phyloP scores from a whole-genome alignment of 2,113 vertebrate genomes.

The Thamnophis sirtalis region DNA sequence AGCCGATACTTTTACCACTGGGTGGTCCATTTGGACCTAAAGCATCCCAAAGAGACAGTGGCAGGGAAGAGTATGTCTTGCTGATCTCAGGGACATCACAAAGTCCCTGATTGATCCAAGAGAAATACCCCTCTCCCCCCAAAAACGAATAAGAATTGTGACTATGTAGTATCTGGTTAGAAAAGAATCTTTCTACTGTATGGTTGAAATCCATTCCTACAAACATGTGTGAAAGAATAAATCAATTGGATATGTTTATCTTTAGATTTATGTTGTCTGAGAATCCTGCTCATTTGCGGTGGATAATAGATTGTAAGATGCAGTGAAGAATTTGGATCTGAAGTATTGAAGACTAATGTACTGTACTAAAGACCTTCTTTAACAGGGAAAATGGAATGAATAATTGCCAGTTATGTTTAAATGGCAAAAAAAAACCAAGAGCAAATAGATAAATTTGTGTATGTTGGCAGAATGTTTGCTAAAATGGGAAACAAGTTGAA shows the following conservation, averaged over 20 bases:
- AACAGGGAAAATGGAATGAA: not conserved
- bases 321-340: not conserved
- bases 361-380: not conserved
- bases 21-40: too few relatives aligned
- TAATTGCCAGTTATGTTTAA: not conserved
- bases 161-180: not conserved
- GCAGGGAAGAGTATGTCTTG: too few relatives aligned
- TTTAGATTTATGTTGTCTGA: not conserved
- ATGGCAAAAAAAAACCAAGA: not conserved
- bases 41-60: too few relatives aligned
- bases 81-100: too few relatives aligned
- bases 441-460: not conserved
- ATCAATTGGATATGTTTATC: not conserved
- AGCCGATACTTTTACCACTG: too few relatives aligned
- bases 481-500: not conserved
- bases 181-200: not conserved
- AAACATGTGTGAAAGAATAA: not conserved
- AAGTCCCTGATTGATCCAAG: too few relatives aligned
- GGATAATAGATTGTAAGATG: not conserved
- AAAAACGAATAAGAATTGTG: not conserved
- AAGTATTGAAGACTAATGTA: not conserved
- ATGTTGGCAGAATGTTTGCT: not conserved
- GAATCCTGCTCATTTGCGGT: not conserved
- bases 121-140: not conserved
- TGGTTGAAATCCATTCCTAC: not conserved